Evolutionary conservation across 2,888 invertebrate species (phyloP).

Genomic region (Erebia palarica): DNA sequence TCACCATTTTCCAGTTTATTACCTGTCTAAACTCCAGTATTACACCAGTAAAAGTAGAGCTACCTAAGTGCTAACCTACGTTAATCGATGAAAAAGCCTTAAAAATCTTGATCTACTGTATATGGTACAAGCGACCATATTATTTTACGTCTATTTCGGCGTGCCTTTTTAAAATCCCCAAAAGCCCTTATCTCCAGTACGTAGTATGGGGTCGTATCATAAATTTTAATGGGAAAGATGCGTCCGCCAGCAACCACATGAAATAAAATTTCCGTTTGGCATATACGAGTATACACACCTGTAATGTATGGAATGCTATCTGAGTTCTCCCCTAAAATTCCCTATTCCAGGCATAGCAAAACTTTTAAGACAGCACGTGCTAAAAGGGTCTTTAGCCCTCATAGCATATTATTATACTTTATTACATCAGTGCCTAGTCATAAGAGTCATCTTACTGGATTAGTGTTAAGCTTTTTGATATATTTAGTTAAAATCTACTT

Average conservation of each 20-base stretch:
- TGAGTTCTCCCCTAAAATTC: slow-evolving; percentile 43
- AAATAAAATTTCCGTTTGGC: slow-evolving; percentile 36
- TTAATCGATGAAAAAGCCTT: too few species aligned
- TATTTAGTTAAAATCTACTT: too few species aligned
- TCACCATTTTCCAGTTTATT: too few species aligned
- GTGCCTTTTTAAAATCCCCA: neutral
- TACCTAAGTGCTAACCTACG: too few species aligned
- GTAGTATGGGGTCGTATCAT: slow-evolving; percentile 15
- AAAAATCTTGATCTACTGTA: too few species aligned
- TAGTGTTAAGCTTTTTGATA: too few species aligned
- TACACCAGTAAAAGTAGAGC: too few species aligned
- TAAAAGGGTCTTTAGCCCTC: neutral
- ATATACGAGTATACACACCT: slow-evolving; percentile 23
- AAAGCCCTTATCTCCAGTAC: slow-evolving; percentile 6
- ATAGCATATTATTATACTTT: too few species aligned
- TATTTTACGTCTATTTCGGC: neutral
- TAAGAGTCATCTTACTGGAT: too few species aligned
- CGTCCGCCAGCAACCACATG: slow-evolving; percentile 16
- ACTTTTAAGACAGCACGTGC: slow-evolving; percentile 11
- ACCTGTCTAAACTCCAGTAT: too few species aligned
- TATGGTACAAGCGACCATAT: neutral
- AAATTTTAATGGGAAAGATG: slow-evolving; percentile 28
- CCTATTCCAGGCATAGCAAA: slow-evolving; percentile 25
- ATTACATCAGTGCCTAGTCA: too few species aligned
- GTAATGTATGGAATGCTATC: slow-evolving; percentile 33